These are phyloP conservation scores for Meteorus sp. DNA, from an alignment of 1,140 invertebrate genomes.

Conservation along the genomic window DNA sequence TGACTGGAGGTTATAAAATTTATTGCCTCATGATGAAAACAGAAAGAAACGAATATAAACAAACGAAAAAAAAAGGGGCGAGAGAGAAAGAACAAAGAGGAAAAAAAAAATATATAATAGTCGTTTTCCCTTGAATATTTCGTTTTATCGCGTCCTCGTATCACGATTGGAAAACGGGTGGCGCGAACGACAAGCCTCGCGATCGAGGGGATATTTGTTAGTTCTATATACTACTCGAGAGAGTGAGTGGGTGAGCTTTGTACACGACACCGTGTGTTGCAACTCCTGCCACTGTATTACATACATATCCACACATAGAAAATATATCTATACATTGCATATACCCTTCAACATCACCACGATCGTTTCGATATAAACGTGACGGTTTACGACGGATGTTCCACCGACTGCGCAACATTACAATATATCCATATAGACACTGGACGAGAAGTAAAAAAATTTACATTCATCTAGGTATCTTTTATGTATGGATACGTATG, in stretches of 20 bases:
- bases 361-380: constrained; percentile 12
- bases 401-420: neutral
- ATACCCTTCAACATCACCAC: neutral
- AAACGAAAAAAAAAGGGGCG: constrained; percentile 2
- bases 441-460: no score
- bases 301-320: neutral
- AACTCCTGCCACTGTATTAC: neutral
- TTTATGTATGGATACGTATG: neutral
- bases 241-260: neutral
- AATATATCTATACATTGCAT: no score
- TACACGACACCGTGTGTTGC: neutral
- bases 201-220: neutral
- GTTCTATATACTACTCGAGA: no score
- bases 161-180: constrained; percentile 4
- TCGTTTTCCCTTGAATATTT: neutral
- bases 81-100: constrained; percentile 25
- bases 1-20: neutral
- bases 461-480: no score
- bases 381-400: constrained; percentile 7
- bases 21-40: constrained; percentile 10
- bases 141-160: neutral
- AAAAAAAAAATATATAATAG: constrained; percentile 11
- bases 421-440: no score
- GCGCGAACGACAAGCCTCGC: neutral
- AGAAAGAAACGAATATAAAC: constrained; percentile 7